Evolutionary conservation across 2,888 invertebrate genomes (phyloP).

Genomic region (Tridacna crocea): DNA sequence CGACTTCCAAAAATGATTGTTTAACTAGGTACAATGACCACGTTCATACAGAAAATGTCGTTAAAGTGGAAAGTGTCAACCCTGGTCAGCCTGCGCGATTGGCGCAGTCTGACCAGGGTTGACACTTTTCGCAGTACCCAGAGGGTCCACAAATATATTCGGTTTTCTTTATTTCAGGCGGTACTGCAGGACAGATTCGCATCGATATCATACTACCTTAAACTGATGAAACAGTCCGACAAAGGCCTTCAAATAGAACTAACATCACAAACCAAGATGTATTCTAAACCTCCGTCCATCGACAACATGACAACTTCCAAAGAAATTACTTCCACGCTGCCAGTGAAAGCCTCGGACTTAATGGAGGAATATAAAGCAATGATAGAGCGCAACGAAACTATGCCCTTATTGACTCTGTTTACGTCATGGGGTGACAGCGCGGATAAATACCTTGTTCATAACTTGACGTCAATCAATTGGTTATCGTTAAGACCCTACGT

Average conservation of each 20-base stretch:
- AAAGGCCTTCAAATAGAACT: slow-evolving; percentile 39
- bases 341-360: not conserved
- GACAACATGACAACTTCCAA: not conserved
- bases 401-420: slow-evolving; percentile 70
- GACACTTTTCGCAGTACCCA: too few species aligned
- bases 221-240: slow-evolving; percentile 52
- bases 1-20: too few species aligned
- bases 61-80: too few species aligned
- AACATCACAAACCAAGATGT: not conserved
- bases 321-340: not conserved
- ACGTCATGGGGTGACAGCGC: slow-evolving; percentile 68
- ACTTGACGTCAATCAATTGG: slow-evolving; percentile 73
- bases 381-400: slow-evolving; percentile 39
- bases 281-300: not conserved
- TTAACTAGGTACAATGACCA: too few species aligned
- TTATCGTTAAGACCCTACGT: slow-evolving; percentile 66
- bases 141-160: too few species aligned
- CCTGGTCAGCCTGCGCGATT: too few species aligned
- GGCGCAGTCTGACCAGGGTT: too few species aligned
- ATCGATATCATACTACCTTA: slow-evolving; percentile 57
- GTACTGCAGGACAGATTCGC: slow-evolving; percentile 58
- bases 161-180: slow-evolving; percentile 32
- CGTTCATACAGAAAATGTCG: too few species aligned
- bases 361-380: slow-evolving; percentile 28
- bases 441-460: slow-evolving; percentile 68